A percentile compares a stretch with the other conserved stretches of the same genome.
Evolutionary conservation across 2,888 invertebrate genomes (phyloP).

Genomic region (Calameuta pallipes): DNA sequence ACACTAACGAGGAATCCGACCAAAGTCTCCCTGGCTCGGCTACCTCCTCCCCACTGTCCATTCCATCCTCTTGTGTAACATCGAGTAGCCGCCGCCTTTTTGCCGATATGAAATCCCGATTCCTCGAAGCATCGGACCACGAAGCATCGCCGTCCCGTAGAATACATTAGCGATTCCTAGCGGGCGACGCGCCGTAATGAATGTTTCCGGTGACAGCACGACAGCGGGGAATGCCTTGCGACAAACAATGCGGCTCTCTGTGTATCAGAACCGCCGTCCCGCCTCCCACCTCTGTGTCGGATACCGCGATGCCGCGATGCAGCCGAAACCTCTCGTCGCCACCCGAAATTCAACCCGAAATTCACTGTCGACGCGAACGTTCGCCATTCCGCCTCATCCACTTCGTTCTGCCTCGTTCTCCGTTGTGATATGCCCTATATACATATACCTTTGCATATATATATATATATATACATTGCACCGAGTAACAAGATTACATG

Average conservation of each 20-base stretch:
- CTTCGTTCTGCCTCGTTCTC: not conserved
- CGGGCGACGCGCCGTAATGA: conserved; percentile 56
- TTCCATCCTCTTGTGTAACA: conserved; percentile 36
- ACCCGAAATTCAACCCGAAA: conserved; percentile 4
- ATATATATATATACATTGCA: not conserved
- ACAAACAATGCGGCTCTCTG: conserved; percentile 58
- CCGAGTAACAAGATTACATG: not conserved
- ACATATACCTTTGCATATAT: not conserved
- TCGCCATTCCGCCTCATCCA: not conserved
- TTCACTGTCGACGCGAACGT: conserved; percentile 3
- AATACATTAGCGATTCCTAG: conserved; percentile 59
- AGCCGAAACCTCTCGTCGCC: not conserved
- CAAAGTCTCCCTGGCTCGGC: conserved; percentile 4
- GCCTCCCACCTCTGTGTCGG: conserved; percentile 12
- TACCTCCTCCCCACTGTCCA: conserved; percentile 12
- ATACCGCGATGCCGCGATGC: not conserved
- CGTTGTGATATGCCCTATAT: not conserved
- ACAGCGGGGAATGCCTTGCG: conserved; percentile 55
- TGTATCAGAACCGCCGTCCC: conserved; percentile 6
- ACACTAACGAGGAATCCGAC: conserved; percentile 7
- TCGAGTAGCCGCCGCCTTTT: conserved; percentile 38
- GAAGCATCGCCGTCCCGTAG: conserved; percentile 28
- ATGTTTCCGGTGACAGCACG: conserved; percentile 62
- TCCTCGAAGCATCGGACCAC: conserved; percentile 42
- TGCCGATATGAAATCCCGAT: conserved; percentile 51